These are phyloP conservation scores for Vombatus ursinus DNA, from an alignment of 2,113 vertebrate genomes.

Conservation along the genomic window DNA sequence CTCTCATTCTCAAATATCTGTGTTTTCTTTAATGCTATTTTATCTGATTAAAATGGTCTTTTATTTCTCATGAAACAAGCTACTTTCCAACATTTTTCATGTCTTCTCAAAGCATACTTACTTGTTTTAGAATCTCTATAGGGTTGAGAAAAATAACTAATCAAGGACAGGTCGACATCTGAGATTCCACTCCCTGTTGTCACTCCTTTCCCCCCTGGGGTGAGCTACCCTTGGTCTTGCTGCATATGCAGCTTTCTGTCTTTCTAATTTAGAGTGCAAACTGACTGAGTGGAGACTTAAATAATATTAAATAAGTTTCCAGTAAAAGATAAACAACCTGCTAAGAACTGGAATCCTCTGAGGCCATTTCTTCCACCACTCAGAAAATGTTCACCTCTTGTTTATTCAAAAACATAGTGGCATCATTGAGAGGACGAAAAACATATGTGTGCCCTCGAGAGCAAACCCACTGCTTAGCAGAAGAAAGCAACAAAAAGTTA, in stretches of 20 bases:
- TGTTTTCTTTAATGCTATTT: neutral
- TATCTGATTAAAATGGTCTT: neutral
- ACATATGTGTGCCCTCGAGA: constrained; percentile 53
- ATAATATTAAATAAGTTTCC: constrained; percentile 47
- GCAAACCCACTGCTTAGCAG: constrained; percentile 27
- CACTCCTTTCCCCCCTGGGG: constrained; percentile 11
- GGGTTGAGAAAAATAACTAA: neutral
- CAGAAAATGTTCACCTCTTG: constrained; percentile 59
- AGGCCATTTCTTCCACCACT: constrained; percentile 49
- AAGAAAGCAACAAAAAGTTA: constrained; percentile 49
- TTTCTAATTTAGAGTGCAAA: neutral
- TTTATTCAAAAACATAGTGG: constrained; percentile 67
- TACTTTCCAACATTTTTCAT: neutral
- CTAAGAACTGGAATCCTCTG: constrained; percentile 38
- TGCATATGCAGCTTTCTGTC: neutral
- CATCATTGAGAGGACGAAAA: constrained; percentile 58
- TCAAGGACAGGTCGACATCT: constrained; percentile 4
- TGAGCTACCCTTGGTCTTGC: constrained; percentile 8
- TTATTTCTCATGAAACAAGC: constrained; percentile 6
- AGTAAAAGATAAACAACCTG: constrained; percentile 49
- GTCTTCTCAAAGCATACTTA: neutral
- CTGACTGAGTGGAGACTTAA: constrained; percentile 23
- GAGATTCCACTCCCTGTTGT: neutral
- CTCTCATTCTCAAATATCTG: neutral
- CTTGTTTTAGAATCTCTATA: constrained; percentile 26